phyloP scores from a whole-genome alignment of 2,113 vertebrate genomes.

The Anoura caudifer region DNA sequence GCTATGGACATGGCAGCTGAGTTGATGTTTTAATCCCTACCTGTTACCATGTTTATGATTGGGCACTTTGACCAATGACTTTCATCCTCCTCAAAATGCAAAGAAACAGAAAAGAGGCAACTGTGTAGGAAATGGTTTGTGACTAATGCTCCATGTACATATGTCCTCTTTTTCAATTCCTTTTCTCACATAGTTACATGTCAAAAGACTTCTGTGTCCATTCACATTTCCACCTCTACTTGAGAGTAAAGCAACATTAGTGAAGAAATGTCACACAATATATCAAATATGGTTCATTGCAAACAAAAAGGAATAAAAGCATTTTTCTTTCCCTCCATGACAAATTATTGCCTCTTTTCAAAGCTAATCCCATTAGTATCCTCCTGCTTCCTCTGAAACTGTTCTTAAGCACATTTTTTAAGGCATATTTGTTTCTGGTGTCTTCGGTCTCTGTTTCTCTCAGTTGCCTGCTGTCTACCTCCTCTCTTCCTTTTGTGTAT shows the following conservation, averaged over 20 bases:
- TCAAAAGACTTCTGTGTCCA: not conserved
- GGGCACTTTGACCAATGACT: not conserved
- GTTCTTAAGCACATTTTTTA: not conserved
- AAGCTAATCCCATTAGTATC: not conserved
- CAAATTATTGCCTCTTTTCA: not conserved
- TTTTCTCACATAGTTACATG: not conserved
- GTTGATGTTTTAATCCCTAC: not conserved
- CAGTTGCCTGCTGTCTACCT: not conserved
- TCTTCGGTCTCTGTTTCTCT: not conserved
- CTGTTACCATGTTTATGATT: not conserved
- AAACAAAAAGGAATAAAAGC: not conserved
- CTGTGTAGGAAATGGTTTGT: not conserved
- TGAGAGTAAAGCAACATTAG: not conserved
- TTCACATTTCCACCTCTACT: not conserved
- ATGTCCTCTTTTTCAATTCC: not conserved
- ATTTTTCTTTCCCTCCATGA: not conserved
- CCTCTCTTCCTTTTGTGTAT: not conserved
- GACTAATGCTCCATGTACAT: not conserved
- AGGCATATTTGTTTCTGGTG: not conserved
- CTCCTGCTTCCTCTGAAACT: not conserved
- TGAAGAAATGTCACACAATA: not conserved
- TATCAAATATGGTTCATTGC: not conserved
- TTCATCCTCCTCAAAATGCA: not conserved
- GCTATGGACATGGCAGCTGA: not conserved
- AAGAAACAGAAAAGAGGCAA: not conserved